A percentile compares a stretch with the other conserved stretches of the same genome.
These are phyloP conservation scores for Drosophila orosa DNA, from an alignment of 1,140 invertebrate species.

Conservation along the genomic window DNA sequence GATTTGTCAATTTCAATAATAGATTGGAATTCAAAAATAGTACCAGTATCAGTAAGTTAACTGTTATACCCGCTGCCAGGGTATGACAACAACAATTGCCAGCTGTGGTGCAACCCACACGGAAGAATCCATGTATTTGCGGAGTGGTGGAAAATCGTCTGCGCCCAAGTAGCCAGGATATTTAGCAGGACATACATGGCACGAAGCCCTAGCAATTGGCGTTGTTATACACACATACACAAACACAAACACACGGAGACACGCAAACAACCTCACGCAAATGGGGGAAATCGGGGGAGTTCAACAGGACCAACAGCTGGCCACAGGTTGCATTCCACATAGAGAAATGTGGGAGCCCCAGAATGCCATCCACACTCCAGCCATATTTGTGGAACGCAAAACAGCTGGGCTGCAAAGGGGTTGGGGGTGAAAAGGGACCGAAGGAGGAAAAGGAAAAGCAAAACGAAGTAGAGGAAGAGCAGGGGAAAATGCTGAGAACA, in stretches of 20 bases:
- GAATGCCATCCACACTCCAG: slow-evolving; percentile 55
- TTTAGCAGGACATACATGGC: slow-evolving; percentile 59
- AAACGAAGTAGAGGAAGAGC: slow-evolving; percentile 1
- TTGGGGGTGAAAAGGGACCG: slow-evolving; percentile 8
- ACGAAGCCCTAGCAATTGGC: slow-evolving; percentile 69
- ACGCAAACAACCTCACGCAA: slow-evolving; percentile 12
- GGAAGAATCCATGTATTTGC: slow-evolving; percentile 25
- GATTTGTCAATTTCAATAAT: neutral
- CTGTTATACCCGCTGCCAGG: neutral
- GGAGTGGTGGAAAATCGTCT: slow-evolving; percentile 47
- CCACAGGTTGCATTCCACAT: slow-evolving; percentile 64
- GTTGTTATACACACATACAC: slow-evolving; percentile 46
- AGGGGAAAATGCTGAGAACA: slow-evolving; percentile 21
- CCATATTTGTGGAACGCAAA: slow-evolving; percentile 62
- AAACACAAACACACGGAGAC: slow-evolving; percentile 21
- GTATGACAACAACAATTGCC: slow-evolving; percentile 65
- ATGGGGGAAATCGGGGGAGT: slow-evolving; percentile 30
- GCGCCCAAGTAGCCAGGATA: slow-evolving; percentile 54
- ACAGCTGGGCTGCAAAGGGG: slow-evolving; percentile 61
- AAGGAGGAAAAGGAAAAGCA: slow-evolving; percentile 8
- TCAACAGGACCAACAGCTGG: slow-evolving; percentile 79
- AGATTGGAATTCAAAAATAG: neutral
- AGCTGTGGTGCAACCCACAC: slow-evolving; percentile 60
- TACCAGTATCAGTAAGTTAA: neutral
- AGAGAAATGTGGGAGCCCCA: slow-evolving; percentile 43